Percentiles rank a stretch among this genome's conserved stretches.
phyloP scores from a whole-genome alignment of 2,888 invertebrate genomes.

The Tortricodes alternella region DNA sequence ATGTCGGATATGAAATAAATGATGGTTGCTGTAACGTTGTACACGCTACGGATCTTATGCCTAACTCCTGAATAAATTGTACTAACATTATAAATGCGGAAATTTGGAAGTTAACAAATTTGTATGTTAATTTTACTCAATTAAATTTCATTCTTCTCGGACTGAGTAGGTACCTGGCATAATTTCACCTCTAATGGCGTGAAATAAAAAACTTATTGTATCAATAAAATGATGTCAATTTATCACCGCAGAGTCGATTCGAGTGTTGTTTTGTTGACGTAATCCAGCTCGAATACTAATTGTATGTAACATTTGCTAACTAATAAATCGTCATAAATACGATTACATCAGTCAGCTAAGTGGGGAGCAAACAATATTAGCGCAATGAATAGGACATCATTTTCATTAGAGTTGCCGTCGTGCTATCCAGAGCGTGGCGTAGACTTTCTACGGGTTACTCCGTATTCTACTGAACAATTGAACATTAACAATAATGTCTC shows the following conservation, averaged over 20 bases:
- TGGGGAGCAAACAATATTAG: constrained; percentile 22
- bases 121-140: too few species aligned
- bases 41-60: neutral
- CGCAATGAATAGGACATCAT: constrained; percentile 28
- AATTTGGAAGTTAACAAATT: too few species aligned
- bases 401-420: constrained; percentile 19
- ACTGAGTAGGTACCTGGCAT: too few species aligned
- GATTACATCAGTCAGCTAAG: constrained; percentile 8
- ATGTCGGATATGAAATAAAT: constrained; percentile 23
- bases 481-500: neutral
- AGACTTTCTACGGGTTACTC: constrained; percentile 15
- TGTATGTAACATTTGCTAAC: neutral
- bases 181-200: too few species aligned
- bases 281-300: too few species aligned
- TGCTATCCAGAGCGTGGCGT: constrained; percentile 29
- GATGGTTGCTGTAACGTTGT: constrained; percentile 14
- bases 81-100: too few species aligned
- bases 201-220: too few species aligned
- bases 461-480: neutral
- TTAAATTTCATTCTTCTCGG: too few species aligned
- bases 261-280: too few species aligned
- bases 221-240: too few species aligned
- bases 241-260: too few species aligned
- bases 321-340: constrained; percentile 10
- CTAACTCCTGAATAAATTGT: too few species aligned